Base-by-base conservation (phyloP, 2,888 invertebrate genomes). In the Cosmia pyralina region DNA sequence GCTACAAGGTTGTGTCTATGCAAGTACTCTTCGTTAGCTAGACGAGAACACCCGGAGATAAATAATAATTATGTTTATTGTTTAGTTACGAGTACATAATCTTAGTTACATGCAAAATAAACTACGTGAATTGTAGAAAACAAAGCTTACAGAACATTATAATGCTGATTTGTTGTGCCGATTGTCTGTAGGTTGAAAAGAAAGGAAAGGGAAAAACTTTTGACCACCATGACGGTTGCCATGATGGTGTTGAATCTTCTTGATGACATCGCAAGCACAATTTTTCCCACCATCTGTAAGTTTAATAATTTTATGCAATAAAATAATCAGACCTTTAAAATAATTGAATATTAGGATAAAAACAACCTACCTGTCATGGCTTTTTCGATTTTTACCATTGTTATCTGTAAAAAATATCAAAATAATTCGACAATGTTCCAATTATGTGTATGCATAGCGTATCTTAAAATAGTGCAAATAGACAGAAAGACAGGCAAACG, bases 171-270 rank as follows among this genome's bases (percentile, higher is more conserved):
- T 93, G 92, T 75, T 94, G 95, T 11, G 93, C 93, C 0, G 92
- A 87, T 69, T 95, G 96, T 83, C 98, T 96, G 89, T 97, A 97
- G 0, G 97, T 97, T 1, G 98, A 97, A 87, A 97, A 98, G 86
- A 97, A 96, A 4, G 98, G 98, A 85, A 97, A 97, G 0, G 98
- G 98, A 86, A 97, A 97, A 22, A 97, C 87, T 88, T 94, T 96
- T n/a, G 95, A 92, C 98, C 98, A 98, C 90, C 97, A 96, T 0
- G 94, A 89, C 1, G 98, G 98, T 87, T 97, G 96, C 97, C 97
- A 97, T 0, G 97, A 97, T 1, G 97, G 92, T 6, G 93, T 90
- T 0, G 88, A 19, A 55, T 97, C 97, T 90, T 96, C 95, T 88
- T 96, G 94, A 79, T 97, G 96, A 91, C 97, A 98, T 92, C 97